Evolutionary conservation across 2,888 invertebrate genomes (phyloP), one percentile per base, ranked within the genome.

Genomic region (Tromatobia lineatoria): DNA sequence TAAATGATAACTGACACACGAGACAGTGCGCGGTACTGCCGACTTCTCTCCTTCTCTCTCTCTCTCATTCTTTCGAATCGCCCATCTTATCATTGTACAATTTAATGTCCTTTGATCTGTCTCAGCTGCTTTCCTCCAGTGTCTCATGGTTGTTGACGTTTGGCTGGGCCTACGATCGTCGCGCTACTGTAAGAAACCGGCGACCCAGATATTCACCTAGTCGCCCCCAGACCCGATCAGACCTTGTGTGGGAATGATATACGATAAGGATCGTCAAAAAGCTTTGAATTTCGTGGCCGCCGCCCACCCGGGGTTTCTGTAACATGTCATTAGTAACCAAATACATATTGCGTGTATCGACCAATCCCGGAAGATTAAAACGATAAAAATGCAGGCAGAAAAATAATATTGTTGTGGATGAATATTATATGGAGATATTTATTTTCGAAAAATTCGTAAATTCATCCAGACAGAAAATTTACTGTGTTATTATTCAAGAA

Each of bases 1-100:
- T 54, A 83, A 85, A 80, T 81, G 81, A 85, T 85, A 82, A 86
- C 84, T 85, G 82, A 84, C 80, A 82, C 82, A 73, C 54, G 61
- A 74, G 71, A 83, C 76, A 61, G 54, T 15, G 29, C 59, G 59
- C 67, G 64, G 54, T 3, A 38, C 29, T 64, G 47, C 80, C 47
- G 18, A 23, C 54, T 23, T 20, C 50, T 52, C 70, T 52, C 11
- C 54, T 38, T 52, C 52, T 42, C 34, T 29, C 57, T 42, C 15
- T 66, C 64, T 64, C 64, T 67, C 69, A 11, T 29, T 23, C 42
- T 66, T 23, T 45, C 64, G 66, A 76, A 71, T 83, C 47, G 13
- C 47, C 47, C 66, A 7, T 18, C n/a, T 76, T 75, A 76, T 80
- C 77, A 59, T 76, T 81, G 82, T 84, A 80, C 74, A 83, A 83